Base-by-base conservation (phyloP, 2,113 vertebrate genomes). In the Heptranchias perlo region DNA sequence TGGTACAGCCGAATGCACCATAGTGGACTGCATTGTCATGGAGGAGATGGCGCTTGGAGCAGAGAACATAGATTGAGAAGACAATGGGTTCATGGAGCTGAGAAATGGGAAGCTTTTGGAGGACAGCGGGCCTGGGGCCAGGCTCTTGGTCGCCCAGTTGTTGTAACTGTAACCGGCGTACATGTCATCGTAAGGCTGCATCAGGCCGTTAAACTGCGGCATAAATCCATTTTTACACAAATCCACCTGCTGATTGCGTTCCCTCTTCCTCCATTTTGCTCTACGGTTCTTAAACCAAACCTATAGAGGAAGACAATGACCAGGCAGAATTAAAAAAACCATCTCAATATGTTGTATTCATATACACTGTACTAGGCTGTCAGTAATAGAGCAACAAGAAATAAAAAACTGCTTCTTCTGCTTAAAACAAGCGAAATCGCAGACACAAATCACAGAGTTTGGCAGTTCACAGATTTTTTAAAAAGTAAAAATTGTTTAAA, bases 261-360 rank as follows among this genome's bases (percentile, higher is more conserved):
- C 99, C 93, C 99, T 98, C 98, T 99, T 99, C 97, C 99, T 98
- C 99, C 99, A 99, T 97, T 99, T 99, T 96, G 99, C 99, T 96
- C 99, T 97, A 96, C 99, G 98, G 97, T 99, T 99, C 97, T 99
- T 99, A 97, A 99, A 99, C 99, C 99, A 99, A 73, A 99, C 99
- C 99, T 99, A 97, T 0, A 96, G n/a, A 86, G 35, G 39, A 95
- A 95, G 62, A 49, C 11, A 69, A n/a, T 13, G 54, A 16, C 0
- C 25, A 39, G 6, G 28, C 25, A 86, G 49, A 87, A n/a, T 39
- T 18, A 44, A 93, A 61, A 18, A n/a, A 1, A 91, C 11, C 58
- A 58, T n/a, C n/a, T 11, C 7, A 28, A 3, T 4, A n/a, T 91
- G 35, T 4, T n/a, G 89, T 6, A 61, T n/a, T 61, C 54, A 6